Conservation (phyloP, 2,113 vertebrate species). For the Etheostoma cragini region DNA sequence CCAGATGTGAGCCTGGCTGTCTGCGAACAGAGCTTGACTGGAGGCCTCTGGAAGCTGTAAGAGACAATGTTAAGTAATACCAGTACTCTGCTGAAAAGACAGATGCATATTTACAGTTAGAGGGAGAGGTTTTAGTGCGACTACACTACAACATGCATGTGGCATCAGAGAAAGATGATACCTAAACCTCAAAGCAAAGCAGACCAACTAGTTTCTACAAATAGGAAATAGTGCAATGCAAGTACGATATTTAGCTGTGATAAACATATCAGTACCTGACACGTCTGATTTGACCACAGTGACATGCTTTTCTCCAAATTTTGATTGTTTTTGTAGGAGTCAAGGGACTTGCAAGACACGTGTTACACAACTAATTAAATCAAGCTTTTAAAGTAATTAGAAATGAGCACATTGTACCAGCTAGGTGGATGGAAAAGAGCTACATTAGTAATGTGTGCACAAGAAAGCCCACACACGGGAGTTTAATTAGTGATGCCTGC, state of each 20-base stretch:
- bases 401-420: constrained; percentile 19
- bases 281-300: constrained; percentile 1
- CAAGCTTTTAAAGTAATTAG: constrained; percentile 48
- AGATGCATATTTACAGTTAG: neutral
- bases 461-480: constrained; percentile 15
- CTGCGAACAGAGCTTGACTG: constrained; percentile 94
- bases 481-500: constrained; percentile 48
- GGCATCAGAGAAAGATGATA: constrained; percentile 6
- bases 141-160: constrained; percentile 46
- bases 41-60: constrained; percentile 95
- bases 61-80: constrained; percentile 43
- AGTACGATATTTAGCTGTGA: neutral
- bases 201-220: constrained; percentile 26
- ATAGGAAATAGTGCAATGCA: neutral
- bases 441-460: constrained; percentile 55
- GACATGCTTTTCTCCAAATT: neutral
- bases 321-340: neutral
- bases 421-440: constrained; percentile 38
- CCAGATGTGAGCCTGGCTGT: constrained; percentile 98
- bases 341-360: neutral
- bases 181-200: constrained; percentile 17
- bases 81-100: neutral
- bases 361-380: constrained; percentile 30
- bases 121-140: constrained; percentile 3
- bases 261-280: neutral